Evolutionary conservation across 2,888 invertebrate species (phyloP), one percentile per base, ranked within the genome.

Genomic region (Anthophora plumipes): DNA sequence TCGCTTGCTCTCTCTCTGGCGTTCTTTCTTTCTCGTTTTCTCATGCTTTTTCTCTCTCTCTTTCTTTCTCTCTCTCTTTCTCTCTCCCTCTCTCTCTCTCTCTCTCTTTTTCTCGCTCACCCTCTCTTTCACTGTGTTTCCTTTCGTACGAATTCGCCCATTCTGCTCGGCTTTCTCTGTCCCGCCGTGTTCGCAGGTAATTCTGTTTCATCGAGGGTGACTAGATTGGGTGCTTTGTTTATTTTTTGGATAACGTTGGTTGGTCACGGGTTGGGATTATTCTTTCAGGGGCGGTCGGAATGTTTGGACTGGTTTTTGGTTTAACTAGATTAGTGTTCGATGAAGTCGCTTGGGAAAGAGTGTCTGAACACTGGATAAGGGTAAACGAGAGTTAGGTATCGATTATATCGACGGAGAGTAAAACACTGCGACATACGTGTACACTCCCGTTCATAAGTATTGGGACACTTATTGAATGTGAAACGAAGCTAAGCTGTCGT

Each of bases 381-480:
- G 25, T 67, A 41, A 67, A 25, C 9, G 54, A 31, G 41, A 43
- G 14, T 31, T 55, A 14, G 55, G n/a, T 46, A 57, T 68, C 41
- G 68, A 68, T 55, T 57, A 31, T 43, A 68, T 67, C 55, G 55
- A 55, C 54, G 43, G 55, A 55, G 31, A 43, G 54, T 55, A 43
- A 31, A 67, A 41, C 67, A 22, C 11, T n/a, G 22, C 14, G 14
- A 46, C 14, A 1, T 6, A 14, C 14, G 31, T 31, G 31, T 31
- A 31, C 31, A 31, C 2, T 31, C 31, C 31, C 31, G 31, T 1
- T 31, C 31, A 31, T 31, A 31, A 31, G 31, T 31, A 31, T 31
- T 4, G 31, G 31, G 31, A 31, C 31, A 4, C 4, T 31, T 31
- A 31, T 31, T 4, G 31, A 31, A 4, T 31, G 31, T 4, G 31